phyloP scores from a whole-genome alignment of 1,140 invertebrate genomes.

The Sweltsa coloradensis region DNA sequence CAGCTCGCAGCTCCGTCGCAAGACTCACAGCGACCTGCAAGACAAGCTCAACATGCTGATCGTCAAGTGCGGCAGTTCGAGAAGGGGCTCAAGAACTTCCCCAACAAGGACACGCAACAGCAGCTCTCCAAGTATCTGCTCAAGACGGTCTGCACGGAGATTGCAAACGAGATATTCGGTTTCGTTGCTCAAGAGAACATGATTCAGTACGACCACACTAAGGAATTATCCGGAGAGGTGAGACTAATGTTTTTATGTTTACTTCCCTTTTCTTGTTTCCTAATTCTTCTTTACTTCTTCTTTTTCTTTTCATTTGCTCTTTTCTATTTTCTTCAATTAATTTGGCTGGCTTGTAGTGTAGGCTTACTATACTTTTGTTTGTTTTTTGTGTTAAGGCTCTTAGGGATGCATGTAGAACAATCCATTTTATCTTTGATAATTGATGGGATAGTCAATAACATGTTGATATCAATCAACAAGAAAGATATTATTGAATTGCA shows the following conservation, averaged over 20 bases:
- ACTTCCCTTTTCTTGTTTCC: not conserved
- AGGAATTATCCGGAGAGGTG: conserved; percentile 32
- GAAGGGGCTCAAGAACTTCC: conserved; percentile 64
- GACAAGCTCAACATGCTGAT: conserved; percentile 66
- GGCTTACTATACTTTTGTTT: too few species aligned
- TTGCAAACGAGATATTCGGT: conserved; percentile 59
- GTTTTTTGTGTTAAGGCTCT: too few species aligned
- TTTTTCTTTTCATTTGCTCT: too few species aligned
- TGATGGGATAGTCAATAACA: too few species aligned
- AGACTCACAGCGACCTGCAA: conserved; percentile 66
- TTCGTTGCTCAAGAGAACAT: conserved; percentile 33
- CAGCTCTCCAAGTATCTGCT: conserved; percentile 69
- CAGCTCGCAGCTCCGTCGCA: conserved; percentile 47
- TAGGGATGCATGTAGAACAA: too few species aligned
- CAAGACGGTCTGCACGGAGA: conserved; percentile 69
- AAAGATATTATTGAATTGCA: too few species aligned
- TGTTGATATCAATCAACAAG: too few species aligned
- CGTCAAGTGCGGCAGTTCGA: conserved; percentile 72
- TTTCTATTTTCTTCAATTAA: too few species aligned
- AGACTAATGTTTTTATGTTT: not conserved
- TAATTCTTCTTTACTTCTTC: too few species aligned
- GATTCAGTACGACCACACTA: conserved; percentile 42
- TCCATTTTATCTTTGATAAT: too few species aligned
- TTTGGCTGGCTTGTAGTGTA: too few species aligned
- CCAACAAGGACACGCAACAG: conserved; percentile 42